Base-by-base conservation (phyloP, 1,140 invertebrate species). In the Trachymyrmex cornetzi region DNA sequence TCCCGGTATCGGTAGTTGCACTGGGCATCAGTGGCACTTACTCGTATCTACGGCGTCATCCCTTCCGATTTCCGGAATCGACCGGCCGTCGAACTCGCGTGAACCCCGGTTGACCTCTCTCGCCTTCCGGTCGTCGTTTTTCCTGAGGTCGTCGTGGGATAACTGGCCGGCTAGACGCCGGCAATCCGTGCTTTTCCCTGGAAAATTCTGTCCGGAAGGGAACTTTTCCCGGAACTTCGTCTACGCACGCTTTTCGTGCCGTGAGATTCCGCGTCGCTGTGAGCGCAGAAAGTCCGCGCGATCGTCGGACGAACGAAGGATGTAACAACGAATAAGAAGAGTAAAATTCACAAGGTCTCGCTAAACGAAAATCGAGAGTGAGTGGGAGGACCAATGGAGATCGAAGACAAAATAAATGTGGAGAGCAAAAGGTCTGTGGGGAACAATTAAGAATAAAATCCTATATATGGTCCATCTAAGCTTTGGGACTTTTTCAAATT, bases 11-110 rank as follows among this genome's bases (percentile, higher is more conserved):
- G 59, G 22, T n/a, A 63, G 44, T 24, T n/a, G 4, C 30, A 16
- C 3, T 27, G 19, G 44, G 24, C 19, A 66, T 22, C 27, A 34
- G 3, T 19, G n/a, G 38, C 80, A 74, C 53, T 82, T 34, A 74
- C 24, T 74, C 24, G 24, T 44, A 61, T 66, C 63, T 48, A 50
- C 22, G 30, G 6, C n/a, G 48, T 50, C 63, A 38, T 50, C 55
- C 57, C 71, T 74, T 75, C 74, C 80, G 72, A 84, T 84, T 84
- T 84, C 69, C 80, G 80, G 69, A 84, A 75, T 84, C 59, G 80
- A 22, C 24, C 80, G 80, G 38, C 80, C 80, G 44, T 75, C 80
- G 53, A 61, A 75, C 80, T 75, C 44, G 3, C 80, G 34, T 30
- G 80, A 66, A 57, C 80, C 12, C 19, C 53, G 34, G n/a, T 19